Evolutionary conservation across 2,113 vertebrate genomes (phyloP).

Genomic region (Ornithorhynchus anatinus): DNA sequence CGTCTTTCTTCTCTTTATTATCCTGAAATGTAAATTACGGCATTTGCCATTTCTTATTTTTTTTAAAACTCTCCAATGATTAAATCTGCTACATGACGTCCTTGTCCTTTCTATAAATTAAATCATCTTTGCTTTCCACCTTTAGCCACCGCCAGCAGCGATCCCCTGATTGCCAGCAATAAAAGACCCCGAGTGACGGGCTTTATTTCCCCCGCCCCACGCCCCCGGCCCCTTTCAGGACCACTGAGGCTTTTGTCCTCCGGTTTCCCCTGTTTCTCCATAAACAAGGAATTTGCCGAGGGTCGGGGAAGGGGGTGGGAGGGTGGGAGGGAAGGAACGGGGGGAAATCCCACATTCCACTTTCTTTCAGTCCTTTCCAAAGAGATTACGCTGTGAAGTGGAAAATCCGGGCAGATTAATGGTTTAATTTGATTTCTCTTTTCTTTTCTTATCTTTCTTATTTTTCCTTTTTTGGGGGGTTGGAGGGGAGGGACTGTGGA

Average conservation of each 20-base stretch:
- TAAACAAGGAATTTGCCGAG: constrained; percentile 62
- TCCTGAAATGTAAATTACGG: constrained; percentile 82
- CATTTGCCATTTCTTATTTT: constrained; percentile 73
- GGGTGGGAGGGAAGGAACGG: background rate
- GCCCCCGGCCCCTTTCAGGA: constrained; percentile 20
- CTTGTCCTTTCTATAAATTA: constrained; percentile 86
- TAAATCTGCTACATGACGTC: constrained; percentile 86
- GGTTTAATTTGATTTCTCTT: constrained; percentile 70
- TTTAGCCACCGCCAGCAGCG: constrained; percentile 73
- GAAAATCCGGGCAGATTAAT: constrained; percentile 74
- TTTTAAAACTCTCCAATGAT: constrained; percentile 76
- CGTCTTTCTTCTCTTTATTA: constrained; percentile 77
- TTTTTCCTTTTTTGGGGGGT: background rate
- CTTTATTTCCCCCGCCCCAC: constrained; percentile 58
- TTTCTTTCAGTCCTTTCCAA: constrained; percentile 75
- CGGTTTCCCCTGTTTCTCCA: constrained; percentile 57
- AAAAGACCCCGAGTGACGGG: constrained; percentile 65
- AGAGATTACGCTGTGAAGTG: constrained; percentile 73
- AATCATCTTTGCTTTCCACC: constrained; percentile 81
- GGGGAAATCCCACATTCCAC: constrained; percentile 47
- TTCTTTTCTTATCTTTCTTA: constrained; percentile 31
- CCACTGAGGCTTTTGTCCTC: constrained; percentile 15
- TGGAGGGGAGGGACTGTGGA: too few relatives aligned
- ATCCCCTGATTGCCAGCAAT: constrained; percentile 66
- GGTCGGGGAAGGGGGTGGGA: constrained; percentile 11